phyloP scores from a whole-genome alignment of 2,797 vertebrate species.

The Sebastes diploproa region DNA sequence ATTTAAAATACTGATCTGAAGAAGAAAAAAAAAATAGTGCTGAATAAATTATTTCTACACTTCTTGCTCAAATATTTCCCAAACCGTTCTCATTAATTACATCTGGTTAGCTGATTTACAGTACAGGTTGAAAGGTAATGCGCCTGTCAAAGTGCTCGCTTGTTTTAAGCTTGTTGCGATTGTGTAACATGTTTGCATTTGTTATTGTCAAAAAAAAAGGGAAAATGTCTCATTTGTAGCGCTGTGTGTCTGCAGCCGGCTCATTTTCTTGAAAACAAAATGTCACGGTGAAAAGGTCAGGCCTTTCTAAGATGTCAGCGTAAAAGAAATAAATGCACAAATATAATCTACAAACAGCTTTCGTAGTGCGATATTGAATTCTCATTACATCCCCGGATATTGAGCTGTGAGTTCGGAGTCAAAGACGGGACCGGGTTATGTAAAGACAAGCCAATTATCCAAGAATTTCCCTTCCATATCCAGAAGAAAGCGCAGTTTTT shows the following conservation, averaged over 20 bases:
- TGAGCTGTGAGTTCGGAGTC: neutral
- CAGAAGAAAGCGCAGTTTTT: slow-evolving; percentile 46
- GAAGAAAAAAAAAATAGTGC: slow-evolving; percentile 12
- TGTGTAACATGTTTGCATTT: slow-evolving; percentile 51
- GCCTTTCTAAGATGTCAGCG: slow-evolving; percentile 52
- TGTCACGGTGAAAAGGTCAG: slow-evolving; percentile 71
- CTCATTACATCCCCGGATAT: slow-evolving; percentile 4
- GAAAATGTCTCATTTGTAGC: slow-evolving; percentile 64
- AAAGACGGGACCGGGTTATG: neutral
- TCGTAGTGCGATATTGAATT: slow-evolving; percentile 8
- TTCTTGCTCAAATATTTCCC: slow-evolving; percentile 33
- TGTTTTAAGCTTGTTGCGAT: slow-evolving; percentile 46
- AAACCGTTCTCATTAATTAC: slow-evolving; percentile 41
- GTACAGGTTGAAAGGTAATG: slow-evolving; percentile 36
- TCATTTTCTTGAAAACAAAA: slow-evolving; percentile 67
- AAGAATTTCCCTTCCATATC: neutral
- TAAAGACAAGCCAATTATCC: neutral
- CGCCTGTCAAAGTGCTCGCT: slow-evolving; percentile 46
- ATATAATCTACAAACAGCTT: slow-evolving; percentile 37
- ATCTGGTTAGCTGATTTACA: slow-evolving; percentile 51
- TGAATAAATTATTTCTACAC: slow-evolving; percentile 68
- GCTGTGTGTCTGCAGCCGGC: slow-evolving; percentile 28
- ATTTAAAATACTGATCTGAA: slow-evolving; percentile 66
- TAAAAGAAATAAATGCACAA: slow-evolving; percentile 7
- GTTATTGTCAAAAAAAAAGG: slow-evolving; percentile 27